Evolutionary conservation across 2,113 vertebrate genomes (phyloP).

Genomic region (Cyanistes caeruleus): DNA sequence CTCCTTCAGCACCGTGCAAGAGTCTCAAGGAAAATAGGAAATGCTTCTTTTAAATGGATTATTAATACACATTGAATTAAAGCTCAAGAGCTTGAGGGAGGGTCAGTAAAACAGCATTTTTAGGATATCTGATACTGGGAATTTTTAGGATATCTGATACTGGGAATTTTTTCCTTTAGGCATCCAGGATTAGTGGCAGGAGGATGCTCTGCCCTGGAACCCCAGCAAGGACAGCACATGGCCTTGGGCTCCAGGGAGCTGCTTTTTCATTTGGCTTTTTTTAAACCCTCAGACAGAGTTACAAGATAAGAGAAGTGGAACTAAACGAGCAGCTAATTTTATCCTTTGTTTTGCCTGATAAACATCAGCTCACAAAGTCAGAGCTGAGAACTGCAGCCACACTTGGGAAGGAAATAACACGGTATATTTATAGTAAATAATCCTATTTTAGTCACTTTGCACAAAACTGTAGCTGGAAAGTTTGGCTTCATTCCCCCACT

Average conservation of each 20-base stretch:
- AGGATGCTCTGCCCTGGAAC: not conserved
- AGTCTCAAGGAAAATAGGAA: accelerated
- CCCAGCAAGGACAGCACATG: not conserved
- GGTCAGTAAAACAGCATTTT: not conserved
- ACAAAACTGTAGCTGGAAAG: not conserved
- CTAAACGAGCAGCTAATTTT: not conserved
- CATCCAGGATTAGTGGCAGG: not conserved
- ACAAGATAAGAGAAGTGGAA: not conserved
- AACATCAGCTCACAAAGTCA: not conserved
- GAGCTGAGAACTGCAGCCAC: not conserved
- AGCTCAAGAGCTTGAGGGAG: not conserved
- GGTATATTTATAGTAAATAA: not conserved
- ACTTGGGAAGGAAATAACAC: not conserved
- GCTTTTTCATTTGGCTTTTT: not conserved
- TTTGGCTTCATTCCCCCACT: not conserved
- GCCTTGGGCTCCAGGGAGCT: not conserved
- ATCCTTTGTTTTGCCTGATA: not conserved
- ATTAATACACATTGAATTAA: not conserved
- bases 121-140: not conserved
- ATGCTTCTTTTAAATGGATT: not conserved
- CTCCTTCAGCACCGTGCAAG: not conserved
- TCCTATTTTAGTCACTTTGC: not conserved
- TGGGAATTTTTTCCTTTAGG: not conserved
- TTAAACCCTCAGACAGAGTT: not conserved
- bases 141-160: not conserved